A percentile compares a stretch with the other conserved stretches of the same genome.
Evolutionary conservation across 2,888 invertebrate genomes (phyloP).

Genomic region (Noctua comes): DNA sequence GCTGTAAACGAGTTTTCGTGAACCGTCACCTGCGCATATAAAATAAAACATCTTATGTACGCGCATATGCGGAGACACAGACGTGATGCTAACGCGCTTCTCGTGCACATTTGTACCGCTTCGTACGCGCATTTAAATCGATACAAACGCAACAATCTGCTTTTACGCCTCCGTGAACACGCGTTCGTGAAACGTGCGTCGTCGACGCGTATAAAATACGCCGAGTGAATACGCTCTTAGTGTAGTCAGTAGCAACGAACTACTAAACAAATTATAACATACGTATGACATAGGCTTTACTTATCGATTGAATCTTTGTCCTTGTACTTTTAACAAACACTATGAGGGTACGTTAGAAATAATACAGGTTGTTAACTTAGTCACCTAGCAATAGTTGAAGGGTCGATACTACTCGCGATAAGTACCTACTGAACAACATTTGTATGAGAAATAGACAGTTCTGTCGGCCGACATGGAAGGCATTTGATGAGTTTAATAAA

Average conservation of each 20-base stretch:
- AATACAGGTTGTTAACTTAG: not conserved
- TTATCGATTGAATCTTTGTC: not conserved
- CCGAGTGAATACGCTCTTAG: not conserved
- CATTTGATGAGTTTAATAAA: not conserved
- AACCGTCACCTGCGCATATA: no score
- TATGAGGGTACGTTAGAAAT: not conserved
- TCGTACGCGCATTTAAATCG: not conserved
- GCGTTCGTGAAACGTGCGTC: not conserved
- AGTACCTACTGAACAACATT: not conserved
- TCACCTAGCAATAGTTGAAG: not conserved
- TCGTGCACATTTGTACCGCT: not conserved
- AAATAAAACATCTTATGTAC: no score
- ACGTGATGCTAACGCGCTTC: not conserved
- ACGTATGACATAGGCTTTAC: not conserved
- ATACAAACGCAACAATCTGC: not conserved
- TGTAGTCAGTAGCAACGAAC: slow-evolving; percentile 42
- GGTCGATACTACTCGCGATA: not conserved
- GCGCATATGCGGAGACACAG: not conserved
- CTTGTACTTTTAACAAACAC: not conserved
- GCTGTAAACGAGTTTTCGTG: no score
- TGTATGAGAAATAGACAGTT: not conserved
- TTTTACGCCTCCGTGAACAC: not conserved
- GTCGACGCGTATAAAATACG: not conserved
- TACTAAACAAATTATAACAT: slow-evolving; percentile 17
- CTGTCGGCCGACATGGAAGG: not conserved